Conservation (phyloP, 2,797 vertebrate species). For the Sebastes vulpes region DNA sequence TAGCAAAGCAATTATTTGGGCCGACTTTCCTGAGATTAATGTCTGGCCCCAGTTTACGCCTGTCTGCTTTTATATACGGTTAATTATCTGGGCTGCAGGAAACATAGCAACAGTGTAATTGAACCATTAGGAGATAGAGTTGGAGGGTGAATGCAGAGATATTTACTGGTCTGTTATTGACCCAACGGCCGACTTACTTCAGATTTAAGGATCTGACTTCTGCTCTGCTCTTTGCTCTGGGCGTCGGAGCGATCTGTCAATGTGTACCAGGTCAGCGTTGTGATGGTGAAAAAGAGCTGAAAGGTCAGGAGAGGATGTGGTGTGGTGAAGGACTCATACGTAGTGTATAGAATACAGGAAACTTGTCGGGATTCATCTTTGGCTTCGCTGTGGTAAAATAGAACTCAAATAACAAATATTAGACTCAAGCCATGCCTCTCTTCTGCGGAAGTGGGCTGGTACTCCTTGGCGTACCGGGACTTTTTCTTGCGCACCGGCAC, state of each 20-base stretch:
- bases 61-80: constrained; percentile 9
- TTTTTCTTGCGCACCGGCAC: no score
- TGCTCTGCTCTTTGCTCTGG: neutral
- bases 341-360: neutral
- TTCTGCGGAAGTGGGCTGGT: neutral
- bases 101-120: constrained; percentile 2
- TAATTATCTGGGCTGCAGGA: constrained; percentile 16
- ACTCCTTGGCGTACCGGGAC: no score
- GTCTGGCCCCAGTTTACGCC: neutral
- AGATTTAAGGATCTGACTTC: constrained; percentile 7
- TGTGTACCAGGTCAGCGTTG: constrained; percentile 1
- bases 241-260: neutral
- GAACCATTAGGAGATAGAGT: constrained; percentile 1
- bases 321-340: neutral
- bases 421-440: neutral
- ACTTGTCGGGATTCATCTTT: neutral
- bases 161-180: neutral
- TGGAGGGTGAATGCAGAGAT: neutral
- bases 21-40: neutral
- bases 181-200: neutral
- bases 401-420: constrained; percentile 2
- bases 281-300: constrained; percentile 1
- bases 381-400: neutral
- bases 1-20: constrained; percentile 23
- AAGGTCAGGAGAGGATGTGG: neutral